Conservation (phyloP, 2,888 invertebrate species). For the Drosophila histrio region DNA sequence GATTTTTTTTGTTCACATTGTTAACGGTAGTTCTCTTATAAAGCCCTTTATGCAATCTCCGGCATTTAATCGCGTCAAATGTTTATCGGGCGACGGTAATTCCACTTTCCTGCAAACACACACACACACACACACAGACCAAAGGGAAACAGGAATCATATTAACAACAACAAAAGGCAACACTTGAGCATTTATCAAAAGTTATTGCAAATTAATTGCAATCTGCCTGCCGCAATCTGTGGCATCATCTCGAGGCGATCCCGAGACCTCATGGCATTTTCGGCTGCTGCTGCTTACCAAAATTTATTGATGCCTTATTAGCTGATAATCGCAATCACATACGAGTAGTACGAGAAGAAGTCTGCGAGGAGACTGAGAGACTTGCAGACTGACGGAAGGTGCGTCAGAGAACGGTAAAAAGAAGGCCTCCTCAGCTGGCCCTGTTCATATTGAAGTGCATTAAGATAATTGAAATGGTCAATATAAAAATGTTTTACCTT, state of each 20-base stretch:
- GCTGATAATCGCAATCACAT: conserved; percentile 81
- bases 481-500: conserved; percentile 78
- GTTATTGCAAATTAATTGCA: conserved; percentile 81
- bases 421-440: conserved; percentile 34
- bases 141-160: conserved; percentile 13
- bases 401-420: conserved; percentile 72
- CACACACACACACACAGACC: neutral
- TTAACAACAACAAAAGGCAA: conserved; percentile 29
- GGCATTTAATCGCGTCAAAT: conserved; percentile 73
- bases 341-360: conserved; percentile 7
- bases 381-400: conserved; percentile 21
- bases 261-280: conserved; percentile 63
- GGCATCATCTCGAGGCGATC: conserved; percentile 65
- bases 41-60: conserved; percentile 25
- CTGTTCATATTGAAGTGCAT: conserved; percentile 76
- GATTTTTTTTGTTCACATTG: too few species aligned
- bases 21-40: conserved; percentile 46
- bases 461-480: conserved; percentile 82
- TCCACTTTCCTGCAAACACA: conserved; percentile 45
- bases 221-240: conserved; percentile 73
- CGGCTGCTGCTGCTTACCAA: conserved; percentile 75
- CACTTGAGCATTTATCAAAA: conserved; percentile 78
- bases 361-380: neutral
- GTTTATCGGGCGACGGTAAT: conserved; percentile 64
- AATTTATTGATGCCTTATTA: conserved; percentile 83